These are phyloP conservation scores for Rhombomys opimus DNA, from an alignment of 2,113 vertebrate genomes.

Conservation along the genomic window DNA sequence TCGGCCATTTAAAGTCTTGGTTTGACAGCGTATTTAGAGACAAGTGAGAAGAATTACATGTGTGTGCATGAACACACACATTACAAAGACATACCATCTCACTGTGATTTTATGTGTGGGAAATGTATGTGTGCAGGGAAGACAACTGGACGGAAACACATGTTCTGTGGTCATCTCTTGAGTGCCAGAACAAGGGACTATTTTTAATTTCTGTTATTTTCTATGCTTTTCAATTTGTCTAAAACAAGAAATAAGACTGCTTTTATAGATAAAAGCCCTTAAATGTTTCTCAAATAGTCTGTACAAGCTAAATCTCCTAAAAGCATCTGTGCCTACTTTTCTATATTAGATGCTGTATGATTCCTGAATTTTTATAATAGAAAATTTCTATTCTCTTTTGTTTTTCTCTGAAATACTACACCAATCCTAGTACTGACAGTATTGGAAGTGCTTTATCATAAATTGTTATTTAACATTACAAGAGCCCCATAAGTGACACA, in stretches of 20 bases:
- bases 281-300: constrained; percentile 13
- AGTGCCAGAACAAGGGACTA: background rate
- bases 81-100: background rate
- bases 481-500: background rate
- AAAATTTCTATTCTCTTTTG: background rate
- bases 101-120: too few species aligned
- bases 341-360: background rate
- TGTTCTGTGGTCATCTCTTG: background rate
- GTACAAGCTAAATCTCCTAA: background rate
- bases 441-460: background rate
- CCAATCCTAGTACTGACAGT: background rate
- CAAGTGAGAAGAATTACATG: background rate
- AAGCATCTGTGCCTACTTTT: background rate
- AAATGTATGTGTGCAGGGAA: background rate
- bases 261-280: constrained; percentile 25
- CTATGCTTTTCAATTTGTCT: constrained; percentile 8
- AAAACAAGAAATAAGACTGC: background rate
- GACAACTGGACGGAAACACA: background rate
- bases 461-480: background rate
- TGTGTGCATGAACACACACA: background rate
- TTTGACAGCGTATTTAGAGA: background rate
- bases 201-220: background rate
- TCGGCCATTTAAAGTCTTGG: background rate
- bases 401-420: background rate
- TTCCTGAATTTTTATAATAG: background rate